phyloP scores from a whole-genome alignment of 1,140 invertebrate genomes.

The Choristoneura fumiferana region DNA sequence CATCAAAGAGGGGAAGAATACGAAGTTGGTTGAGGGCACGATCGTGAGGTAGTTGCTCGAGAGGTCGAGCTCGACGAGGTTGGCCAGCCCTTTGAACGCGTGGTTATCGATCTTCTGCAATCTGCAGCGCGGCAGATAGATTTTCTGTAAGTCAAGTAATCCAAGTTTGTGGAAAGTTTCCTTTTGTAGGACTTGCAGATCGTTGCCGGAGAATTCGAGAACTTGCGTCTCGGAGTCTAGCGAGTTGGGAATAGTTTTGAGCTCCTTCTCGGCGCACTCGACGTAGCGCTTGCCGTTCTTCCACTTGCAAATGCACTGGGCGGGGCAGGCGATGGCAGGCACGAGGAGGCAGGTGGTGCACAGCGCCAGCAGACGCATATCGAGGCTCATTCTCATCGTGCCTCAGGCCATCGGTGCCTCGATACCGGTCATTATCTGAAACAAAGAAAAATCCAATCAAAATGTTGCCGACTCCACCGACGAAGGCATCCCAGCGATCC shows the following conservation, averaged over 20 bases:
- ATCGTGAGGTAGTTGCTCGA: conserved; percentile 88
- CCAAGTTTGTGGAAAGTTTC: conserved; percentile 88
- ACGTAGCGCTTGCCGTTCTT: conserved; percentile 94
- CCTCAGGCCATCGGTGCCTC: conserved; percentile 56
- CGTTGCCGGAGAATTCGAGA: conserved; percentile 90
- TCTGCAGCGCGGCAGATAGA: conserved; percentile 88
- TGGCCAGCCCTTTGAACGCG: conserved; percentile 90
- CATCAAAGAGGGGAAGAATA: conserved; percentile 89
- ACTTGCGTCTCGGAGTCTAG: conserved; percentile 94
- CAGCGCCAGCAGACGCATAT: conserved; percentile 66
- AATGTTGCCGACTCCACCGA: conserved; percentile 2
- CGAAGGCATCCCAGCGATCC: neutral
- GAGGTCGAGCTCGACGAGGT: conserved; percentile 93
- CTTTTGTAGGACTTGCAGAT: conserved; percentile 85
- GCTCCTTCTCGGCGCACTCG: conserved; percentile 87
- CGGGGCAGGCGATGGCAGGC: conserved; percentile 82
- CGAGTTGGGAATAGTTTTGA: conserved; percentile 87
- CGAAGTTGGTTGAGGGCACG: conserved; percentile 88
- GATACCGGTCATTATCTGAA: conserved; percentile 66
- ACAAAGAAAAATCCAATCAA: conserved; percentile 53
- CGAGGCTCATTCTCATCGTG: conserved; percentile 65
- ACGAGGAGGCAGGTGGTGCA: conserved; percentile 65
- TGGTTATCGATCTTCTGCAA: conserved; percentile 87
- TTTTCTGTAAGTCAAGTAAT: conserved; percentile 91
- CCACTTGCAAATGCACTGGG: conserved; percentile 92